phyloP scores from a whole-genome alignment of 2,888 invertebrate species.

The Ctena decussata region DNA sequence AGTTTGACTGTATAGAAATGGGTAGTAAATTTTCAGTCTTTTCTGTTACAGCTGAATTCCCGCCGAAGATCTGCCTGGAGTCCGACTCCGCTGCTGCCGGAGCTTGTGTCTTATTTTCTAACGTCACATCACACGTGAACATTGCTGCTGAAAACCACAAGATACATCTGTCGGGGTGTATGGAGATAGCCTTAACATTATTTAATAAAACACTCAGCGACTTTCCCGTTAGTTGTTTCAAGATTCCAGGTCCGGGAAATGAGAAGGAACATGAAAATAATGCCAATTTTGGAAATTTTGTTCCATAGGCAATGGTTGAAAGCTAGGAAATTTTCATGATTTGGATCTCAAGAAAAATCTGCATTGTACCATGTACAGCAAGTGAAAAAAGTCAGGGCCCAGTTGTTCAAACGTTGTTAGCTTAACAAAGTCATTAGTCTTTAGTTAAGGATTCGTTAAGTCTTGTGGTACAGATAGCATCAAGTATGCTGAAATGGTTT shows the following conservation, averaged over 20 bases:
- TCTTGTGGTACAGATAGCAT: too few species aligned
- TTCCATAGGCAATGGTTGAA: slow-evolving; percentile 38
- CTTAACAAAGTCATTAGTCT: too few species aligned
- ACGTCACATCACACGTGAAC: slow-evolving; percentile 79
- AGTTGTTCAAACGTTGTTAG: too few species aligned
- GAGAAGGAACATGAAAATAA: slow-evolving; percentile 57
- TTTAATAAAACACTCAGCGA: slow-evolving; percentile 79
- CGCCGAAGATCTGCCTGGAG: slow-evolving; percentile 80
- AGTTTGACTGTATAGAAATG: too few species aligned
- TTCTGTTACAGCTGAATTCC: slow-evolving; percentile 77
- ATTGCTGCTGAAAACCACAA: slow-evolving; percentile 76
- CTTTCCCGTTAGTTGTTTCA: slow-evolving; percentile 81
- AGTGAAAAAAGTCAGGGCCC: too few species aligned
- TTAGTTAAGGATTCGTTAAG: too few species aligned
- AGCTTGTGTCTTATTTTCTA: slow-evolving; percentile 79
- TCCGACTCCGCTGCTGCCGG: slow-evolving; percentile 77
- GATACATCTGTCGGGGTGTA: slow-evolving; percentile 78
- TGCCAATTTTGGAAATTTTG: slow-evolving; percentile 66
- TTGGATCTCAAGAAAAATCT: too few species aligned
- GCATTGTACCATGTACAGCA: too few species aligned
- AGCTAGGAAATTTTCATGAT: not conserved
- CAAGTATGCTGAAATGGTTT: too few species aligned
- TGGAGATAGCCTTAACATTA: slow-evolving; percentile 77
- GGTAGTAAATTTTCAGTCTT: too few species aligned
- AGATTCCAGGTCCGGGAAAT: slow-evolving; percentile 76